Conservation (phyloP, 1,140 invertebrate genomes). For the Cydia strobilella region DNA sequence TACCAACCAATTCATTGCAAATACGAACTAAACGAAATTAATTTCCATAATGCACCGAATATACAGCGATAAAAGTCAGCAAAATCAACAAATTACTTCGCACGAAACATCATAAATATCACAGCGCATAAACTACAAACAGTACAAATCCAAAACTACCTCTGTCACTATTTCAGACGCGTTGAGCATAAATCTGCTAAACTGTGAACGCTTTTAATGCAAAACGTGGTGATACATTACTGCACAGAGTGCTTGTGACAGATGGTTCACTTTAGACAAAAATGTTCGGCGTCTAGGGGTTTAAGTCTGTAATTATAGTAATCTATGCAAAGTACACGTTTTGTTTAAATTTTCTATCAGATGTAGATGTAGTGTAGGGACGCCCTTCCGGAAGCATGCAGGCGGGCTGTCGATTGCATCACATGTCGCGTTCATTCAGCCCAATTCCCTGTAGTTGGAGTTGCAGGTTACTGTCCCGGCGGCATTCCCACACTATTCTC, state of each 20-base stretch:
- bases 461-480: too few relatives aligned
- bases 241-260: background rate
- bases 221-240: conserved; percentile 29
- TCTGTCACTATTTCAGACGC: conserved; percentile 30
- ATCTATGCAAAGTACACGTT: too few relatives aligned
- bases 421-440: too few relatives aligned
- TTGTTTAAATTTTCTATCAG: too few relatives aligned
- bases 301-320: too few relatives aligned
- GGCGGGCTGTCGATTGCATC: too few relatives aligned
- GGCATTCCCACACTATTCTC: too few relatives aligned
- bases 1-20: background rate
- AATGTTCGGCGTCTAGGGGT: background rate
- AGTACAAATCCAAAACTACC: conserved; percentile 23
- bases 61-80: conserved; percentile 1
- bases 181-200: conserved; percentile 26
- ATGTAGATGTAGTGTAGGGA: too few relatives aligned
- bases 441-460: too few relatives aligned
- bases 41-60: background rate
- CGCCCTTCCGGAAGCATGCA: too few relatives aligned
- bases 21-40: background rate
- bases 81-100: conserved; percentile 22
- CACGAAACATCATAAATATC: conserved; percentile 25
- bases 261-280: conserved; percentile 9
- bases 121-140: conserved; percentile 13
- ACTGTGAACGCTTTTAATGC: conserved; percentile 28